Percentiles rank a stretch among this genome's conserved stretches.
phyloP scores from a whole-genome alignment of 2,888 invertebrate genomes.

The Mycogona germanica region DNA sequence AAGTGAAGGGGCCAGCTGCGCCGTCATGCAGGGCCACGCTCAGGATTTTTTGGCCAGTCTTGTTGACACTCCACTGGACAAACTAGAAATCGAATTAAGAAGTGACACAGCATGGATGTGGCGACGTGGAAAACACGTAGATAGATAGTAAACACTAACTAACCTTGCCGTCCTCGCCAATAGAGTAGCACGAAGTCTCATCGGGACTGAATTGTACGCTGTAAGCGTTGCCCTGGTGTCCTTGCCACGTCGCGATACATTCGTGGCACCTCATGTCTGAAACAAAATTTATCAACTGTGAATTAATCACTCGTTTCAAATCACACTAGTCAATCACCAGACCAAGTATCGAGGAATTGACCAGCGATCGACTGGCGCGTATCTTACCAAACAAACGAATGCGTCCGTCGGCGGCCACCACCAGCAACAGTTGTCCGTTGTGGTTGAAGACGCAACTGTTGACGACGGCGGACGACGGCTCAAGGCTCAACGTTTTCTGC shows the following conservation, averaged over 20 bases:
- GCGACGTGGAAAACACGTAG: background rate
- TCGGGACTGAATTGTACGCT: constrained; percentile 43
- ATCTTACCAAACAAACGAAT: constrained; percentile 41
- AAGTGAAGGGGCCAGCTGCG: constrained; percentile 29
- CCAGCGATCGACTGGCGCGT: background rate
- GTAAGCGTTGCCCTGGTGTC: constrained; percentile 43
- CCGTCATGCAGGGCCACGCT: constrained; percentile 32
- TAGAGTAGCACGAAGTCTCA: constrained; percentile 43
- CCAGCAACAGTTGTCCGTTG: constrained; percentile 45
- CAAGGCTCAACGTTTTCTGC: constrained; percentile 23
- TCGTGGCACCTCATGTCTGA: constrained; percentile 42
- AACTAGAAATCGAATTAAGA: constrained; percentile 27
- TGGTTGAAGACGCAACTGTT: constrained; percentile 46
- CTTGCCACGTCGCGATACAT: constrained; percentile 43
- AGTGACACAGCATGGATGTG: background rate
- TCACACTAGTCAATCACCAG: too few relatives aligned
- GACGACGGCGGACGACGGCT: constrained; percentile 33
- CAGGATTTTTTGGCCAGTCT: constrained; percentile 33
- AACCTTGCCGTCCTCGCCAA: constrained; percentile 45
- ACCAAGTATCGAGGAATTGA: too few relatives aligned
- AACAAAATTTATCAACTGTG: too few relatives aligned
- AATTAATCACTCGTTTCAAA: too few relatives aligned
- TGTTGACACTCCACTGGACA: constrained; percentile 36
- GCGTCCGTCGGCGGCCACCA: constrained; percentile 45
- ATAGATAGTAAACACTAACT: constrained; percentile 20